Evolutionary conservation across 2,888 invertebrate genomes (phyloP).

Genomic region (Pammene aurita): DNA sequence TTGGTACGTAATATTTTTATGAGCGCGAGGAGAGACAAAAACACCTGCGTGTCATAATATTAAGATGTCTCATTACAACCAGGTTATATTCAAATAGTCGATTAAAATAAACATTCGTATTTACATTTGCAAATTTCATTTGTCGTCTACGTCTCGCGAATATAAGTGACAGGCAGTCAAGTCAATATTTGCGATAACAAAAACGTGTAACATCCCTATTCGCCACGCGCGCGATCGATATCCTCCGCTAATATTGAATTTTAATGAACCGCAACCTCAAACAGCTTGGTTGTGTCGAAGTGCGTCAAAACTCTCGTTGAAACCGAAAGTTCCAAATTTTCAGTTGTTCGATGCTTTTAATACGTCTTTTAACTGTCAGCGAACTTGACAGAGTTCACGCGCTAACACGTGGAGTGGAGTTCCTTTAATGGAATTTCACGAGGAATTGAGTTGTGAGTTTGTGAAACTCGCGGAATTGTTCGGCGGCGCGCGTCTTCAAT

Average conservation of each 20-base stretch:
- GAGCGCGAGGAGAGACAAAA: too few relatives aligned
- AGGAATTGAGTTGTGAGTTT: constrained; percentile 49
- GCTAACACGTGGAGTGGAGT: constrained; percentile 53
- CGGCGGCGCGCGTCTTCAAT: constrained; percentile 48
- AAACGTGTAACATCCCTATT: not conserved
- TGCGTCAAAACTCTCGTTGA: constrained; percentile 52
- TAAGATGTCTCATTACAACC: too few relatives aligned
- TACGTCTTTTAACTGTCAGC: constrained; percentile 58
- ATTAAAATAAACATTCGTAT: too few relatives aligned
- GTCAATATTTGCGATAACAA: too few relatives aligned
- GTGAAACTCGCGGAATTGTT: constrained; percentile 51
- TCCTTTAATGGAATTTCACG: constrained; percentile 56
- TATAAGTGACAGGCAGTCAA: too few relatives aligned
- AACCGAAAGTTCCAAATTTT: constrained; percentile 37
- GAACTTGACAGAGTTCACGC: constrained; percentile 52
- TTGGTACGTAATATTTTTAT: too few relatives aligned
- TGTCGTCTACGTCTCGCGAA: too few relatives aligned
- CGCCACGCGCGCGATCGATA: constrained; percentile 60
- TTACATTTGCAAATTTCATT: too few relatives aligned
- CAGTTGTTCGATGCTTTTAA: constrained; percentile 55
- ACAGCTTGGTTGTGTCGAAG: constrained; percentile 54
- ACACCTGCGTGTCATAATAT: too few relatives aligned
- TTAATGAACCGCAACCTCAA: constrained; percentile 67
- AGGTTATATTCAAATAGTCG: too few relatives aligned
- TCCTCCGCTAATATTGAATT: constrained; percentile 64